These are phyloP conservation scores for Heliconius melpomene DNA, from an alignment of 1,140 invertebrate genomes.

Conservation along the genomic window DNA sequence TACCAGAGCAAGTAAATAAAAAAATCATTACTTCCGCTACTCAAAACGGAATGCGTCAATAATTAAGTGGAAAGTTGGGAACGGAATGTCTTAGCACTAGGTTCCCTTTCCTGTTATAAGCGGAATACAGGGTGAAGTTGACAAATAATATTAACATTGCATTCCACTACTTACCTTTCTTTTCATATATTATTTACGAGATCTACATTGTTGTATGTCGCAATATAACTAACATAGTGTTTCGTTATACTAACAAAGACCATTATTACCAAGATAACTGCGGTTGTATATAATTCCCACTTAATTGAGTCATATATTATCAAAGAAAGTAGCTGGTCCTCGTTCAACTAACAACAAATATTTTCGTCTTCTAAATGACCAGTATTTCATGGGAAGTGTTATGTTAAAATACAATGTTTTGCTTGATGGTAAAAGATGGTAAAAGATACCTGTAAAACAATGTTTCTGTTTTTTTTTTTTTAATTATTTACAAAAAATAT, in stretches of 20 bases:
- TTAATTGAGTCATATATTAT: conserved; percentile 33
- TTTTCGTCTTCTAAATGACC: conserved; percentile 12
- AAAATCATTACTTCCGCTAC: too few relatives aligned
- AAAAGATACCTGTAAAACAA: not conserved
- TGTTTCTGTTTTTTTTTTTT: too few relatives aligned
- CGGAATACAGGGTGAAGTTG: too few relatives aligned
- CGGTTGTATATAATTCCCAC: conserved; percentile 23
- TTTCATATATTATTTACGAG: not conserved
- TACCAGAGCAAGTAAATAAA: too few relatives aligned
- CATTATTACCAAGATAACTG: conserved; percentile 22
- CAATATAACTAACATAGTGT: conserved; percentile 7
- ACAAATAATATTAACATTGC: too few relatives aligned
- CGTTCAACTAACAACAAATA: conserved; percentile 8
- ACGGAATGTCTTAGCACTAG: too few relatives aligned
- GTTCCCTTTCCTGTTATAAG: too few relatives aligned
- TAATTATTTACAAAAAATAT: too few relatives aligned
- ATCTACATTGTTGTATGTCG: not conserved
- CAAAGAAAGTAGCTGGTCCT: conserved; percentile 18
- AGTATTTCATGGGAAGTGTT: not conserved
- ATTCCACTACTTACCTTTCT: not conserved
- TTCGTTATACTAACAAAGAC: conserved; percentile 20
- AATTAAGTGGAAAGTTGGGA: too few relatives aligned
- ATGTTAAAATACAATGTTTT: not conserved
- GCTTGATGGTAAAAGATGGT: not conserved
- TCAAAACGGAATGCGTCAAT: too few relatives aligned